Base-by-base conservation (phyloP, 2,113 vertebrate species). In the Syrmaticus mikado region DNA sequence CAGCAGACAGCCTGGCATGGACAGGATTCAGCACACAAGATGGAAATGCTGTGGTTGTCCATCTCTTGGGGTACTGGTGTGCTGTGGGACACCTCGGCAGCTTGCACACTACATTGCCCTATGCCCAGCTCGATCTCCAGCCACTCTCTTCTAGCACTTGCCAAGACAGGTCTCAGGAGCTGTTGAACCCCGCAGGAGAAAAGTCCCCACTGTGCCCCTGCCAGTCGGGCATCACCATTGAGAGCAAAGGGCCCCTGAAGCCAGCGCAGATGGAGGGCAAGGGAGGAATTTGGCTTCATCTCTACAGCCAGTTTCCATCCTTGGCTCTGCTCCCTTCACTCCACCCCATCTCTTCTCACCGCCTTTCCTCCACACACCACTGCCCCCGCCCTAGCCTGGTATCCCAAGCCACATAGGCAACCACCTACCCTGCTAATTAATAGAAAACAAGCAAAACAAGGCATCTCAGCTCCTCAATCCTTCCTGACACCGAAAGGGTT, bases 401-500 rank as follows among this genome's bases (percentile, higher is more conserved):
- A 40, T 22, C 65, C 65, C 41, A 43, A 45, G 65, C 34, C 52
- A 21, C 4, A 13, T 57, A 11, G 18, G 60, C 66, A 77, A 87
- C 84, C 64, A 43, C 20, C 43, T 52, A n/a, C 34, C 13, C 46
- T 6, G 1, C 18, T 32, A 86, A 76, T 88, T 82, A 50, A 76
- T 0, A 82, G 40, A 36, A 57, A 88, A 19, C 27, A 17, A 68
- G 84, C 43, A 76, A 85, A 95, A 50, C 0, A 0, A 89, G 62
- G 48, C 41, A 52, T 38, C 68, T 19, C 64, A 48, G 65, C 25
- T 96, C 82, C 72, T 65, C 93, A 64, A 0, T 72, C 76, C 70
- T 85, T 92, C 72, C 82, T 8, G 20, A 96, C 10, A 0, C 82
- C 2, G 77, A 93, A 96, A 95, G 95, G 90, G 76, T 96, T 94